Conservation (phyloP, 2,888 invertebrate species). For the Athalia rosae region DNA sequence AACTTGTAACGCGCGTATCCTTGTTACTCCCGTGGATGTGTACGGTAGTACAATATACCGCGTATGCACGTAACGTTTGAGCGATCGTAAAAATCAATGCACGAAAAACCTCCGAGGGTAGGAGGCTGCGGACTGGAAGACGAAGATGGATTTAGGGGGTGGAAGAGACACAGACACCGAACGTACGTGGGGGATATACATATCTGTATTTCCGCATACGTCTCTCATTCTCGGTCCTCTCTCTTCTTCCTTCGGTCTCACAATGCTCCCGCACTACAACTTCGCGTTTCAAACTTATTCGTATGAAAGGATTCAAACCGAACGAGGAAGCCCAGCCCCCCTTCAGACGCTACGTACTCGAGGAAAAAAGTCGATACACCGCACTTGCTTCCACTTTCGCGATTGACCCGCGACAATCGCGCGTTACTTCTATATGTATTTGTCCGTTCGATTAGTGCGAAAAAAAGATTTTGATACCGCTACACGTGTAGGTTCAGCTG, state of each 20-base stretch:
- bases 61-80: not conserved
- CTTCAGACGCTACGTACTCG: not conserved
- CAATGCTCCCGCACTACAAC: constrained; percentile 30
- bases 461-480: too few species aligned
- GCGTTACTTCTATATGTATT: too few species aligned
- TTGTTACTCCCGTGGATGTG: not conserved
- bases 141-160: constrained; percentile 5
- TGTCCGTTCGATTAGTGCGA: too few species aligned
- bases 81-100: constrained; percentile 35
- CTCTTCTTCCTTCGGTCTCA: constrained; percentile 46
- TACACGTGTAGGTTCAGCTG: too few species aligned
- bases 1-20: not conserved
- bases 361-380: constrained; percentile 2
- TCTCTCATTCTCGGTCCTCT: constrained; percentile 2
- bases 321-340: not conserved
- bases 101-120: constrained; percentile 20
- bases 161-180: constrained; percentile 9
- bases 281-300: constrained; percentile 33
- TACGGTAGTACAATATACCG: not conserved
- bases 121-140: constrained; percentile 37
- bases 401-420: too few species aligned
- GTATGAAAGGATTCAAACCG: constrained; percentile 30
- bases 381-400: too few species aligned
- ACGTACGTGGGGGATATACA: not conserved
- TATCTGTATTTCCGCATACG: not conserved